phyloP scores from a whole-genome alignment of 2,888 invertebrate genomes.

The Ennomos erosarius region DNA sequence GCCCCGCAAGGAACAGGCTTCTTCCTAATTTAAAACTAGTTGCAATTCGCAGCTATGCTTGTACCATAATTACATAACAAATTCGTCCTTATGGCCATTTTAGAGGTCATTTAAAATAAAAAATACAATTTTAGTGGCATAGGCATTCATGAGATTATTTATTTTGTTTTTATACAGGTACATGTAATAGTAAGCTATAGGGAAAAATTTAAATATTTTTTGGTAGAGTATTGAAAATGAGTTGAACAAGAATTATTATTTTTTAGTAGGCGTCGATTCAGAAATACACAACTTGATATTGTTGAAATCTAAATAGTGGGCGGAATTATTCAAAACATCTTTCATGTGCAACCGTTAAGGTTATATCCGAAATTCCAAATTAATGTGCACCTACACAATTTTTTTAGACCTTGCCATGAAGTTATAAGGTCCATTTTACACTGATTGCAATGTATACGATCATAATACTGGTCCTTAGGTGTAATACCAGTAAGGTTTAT shows the following conservation, averaged over 20 bases:
- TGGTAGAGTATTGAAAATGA: too few species aligned
- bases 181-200: too few species aligned
- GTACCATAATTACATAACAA: too few species aligned
- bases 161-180: too few species aligned
- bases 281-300: constrained; percentile 13
- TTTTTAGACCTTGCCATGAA: constrained; percentile 15
- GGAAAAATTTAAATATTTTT: too few species aligned
- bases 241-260: not conserved
- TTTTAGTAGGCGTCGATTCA: constrained; percentile 7
- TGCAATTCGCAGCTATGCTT: too few species aligned
- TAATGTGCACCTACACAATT: constrained; percentile 27
- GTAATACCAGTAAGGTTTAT: constrained; percentile 16
- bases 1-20: too few species aligned
- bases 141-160: too few species aligned
- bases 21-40: too few species aligned
- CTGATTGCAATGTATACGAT: constrained; percentile 2
- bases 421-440: constrained; percentile 24
- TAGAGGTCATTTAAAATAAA: too few species aligned
- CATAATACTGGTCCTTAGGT: constrained; percentile 12
- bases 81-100: too few species aligned
- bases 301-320: constrained; percentile 34
- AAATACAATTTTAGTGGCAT: too few species aligned
- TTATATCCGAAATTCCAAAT: constrained; percentile 25
- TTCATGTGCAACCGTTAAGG: constrained; percentile 19
- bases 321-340: constrained; percentile 31